These are phyloP conservation scores for Perccottus glenii DNA, from an alignment of 2,113 vertebrate genomes.

Conservation along the genomic window DNA sequence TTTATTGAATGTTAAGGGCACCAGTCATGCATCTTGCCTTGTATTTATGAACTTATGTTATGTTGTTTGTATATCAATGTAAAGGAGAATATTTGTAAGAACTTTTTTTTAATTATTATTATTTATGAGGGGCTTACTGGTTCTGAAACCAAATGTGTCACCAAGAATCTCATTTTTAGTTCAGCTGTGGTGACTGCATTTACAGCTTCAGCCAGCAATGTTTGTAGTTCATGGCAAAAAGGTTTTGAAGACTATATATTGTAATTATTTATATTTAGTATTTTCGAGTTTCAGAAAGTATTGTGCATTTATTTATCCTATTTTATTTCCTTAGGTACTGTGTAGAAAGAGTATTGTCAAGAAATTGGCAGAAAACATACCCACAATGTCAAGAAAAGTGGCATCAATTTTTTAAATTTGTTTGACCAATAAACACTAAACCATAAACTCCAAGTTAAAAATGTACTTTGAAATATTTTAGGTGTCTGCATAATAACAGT, in stretches of 20 bases:
- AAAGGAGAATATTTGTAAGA: conserved; percentile 68
- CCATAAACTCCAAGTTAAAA: not conserved
- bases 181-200: conserved; percentile 39
- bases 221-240: not conserved
- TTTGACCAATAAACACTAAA: conserved; percentile 28
- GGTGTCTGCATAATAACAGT: conserved; percentile 1
- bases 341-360: conserved; percentile 11
- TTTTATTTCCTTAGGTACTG: conserved; percentile 10
- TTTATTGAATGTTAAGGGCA: conserved; percentile 64
- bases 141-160: conserved; percentile 47
- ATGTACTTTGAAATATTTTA: conserved; percentile 5
- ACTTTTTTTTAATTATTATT: conserved; percentile 59
- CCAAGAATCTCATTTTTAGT: conserved; percentile 23
- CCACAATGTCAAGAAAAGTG: not conserved
- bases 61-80: conserved; percentile 69
- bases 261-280: conserved; percentile 14
- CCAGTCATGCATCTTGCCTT: conserved; percentile 21
- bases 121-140: conserved; percentile 65
- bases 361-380: not conserved
- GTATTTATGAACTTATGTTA: conserved; percentile 71
- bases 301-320: conserved; percentile 27
- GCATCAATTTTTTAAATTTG: not conserved
- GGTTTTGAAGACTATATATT: conserved; percentile 8
- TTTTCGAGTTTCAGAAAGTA: not conserved
- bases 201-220: conserved; percentile 31